These are phyloP conservation scores for Chrysolina haemoptera DNA, from an alignment of 2,888 invertebrate genomes.

Conservation along the genomic window DNA sequence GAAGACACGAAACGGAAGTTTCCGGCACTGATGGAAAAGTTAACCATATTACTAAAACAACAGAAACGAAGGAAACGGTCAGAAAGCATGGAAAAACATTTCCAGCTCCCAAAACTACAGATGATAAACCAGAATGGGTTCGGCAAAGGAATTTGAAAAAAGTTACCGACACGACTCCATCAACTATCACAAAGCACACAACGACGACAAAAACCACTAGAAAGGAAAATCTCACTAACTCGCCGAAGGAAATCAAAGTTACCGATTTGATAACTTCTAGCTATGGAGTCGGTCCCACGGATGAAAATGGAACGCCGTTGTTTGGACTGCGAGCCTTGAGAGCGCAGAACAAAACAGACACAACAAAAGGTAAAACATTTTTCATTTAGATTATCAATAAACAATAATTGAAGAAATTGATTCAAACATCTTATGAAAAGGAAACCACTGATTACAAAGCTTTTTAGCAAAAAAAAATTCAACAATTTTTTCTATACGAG, in stretches of 20 bases:
- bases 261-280: conserved; percentile 83
- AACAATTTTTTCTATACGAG: too few relatives aligned
- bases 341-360: conserved; percentile 74
- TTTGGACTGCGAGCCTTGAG: conserved; percentile 85
- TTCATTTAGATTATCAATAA: background rate
- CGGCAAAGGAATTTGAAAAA: conserved; percentile 76
- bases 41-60: background rate
- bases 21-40: background rate
- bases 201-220: conserved; percentile 17
- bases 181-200: conserved; percentile 43
- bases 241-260: conserved; percentile 66
- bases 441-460: too few relatives aligned
- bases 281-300: conserved; percentile 87
- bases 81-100: background rate
- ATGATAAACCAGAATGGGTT: conserved; percentile 77
- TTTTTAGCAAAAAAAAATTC: too few relatives aligned
- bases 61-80: background rate
- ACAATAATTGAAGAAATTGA: too few relatives aligned
- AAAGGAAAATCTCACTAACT: conserved; percentile 62
- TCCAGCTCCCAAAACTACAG: conserved; percentile 63
- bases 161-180: conserved; percentile 64
- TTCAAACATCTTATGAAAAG: too few relatives aligned
- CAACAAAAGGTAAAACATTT: conserved; percentile 75
- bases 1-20: conserved; percentile 45
- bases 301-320: conserved; percentile 84